These are phyloP conservation scores for Osmerus eperlanus DNA, from an alignment of 2,113 vertebrate genomes.

Conservation along the genomic window DNA sequence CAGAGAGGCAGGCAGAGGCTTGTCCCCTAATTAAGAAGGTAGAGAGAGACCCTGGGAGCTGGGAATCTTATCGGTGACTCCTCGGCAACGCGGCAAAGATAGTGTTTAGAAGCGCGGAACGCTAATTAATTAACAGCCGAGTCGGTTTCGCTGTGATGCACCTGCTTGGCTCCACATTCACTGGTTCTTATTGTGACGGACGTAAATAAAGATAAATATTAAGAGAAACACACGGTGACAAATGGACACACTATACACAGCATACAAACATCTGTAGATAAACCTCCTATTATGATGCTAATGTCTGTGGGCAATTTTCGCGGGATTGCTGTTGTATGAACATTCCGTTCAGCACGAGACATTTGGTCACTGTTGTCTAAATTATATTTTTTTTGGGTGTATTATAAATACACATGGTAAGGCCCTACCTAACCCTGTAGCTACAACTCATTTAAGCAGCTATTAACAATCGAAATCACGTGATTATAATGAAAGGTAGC, in stretches of 20 bases:
- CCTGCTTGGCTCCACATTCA: constrained; percentile 12
- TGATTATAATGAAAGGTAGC: too few species aligned
- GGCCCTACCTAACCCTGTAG: too few species aligned
- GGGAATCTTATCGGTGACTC: constrained; percentile 55
- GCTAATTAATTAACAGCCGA: constrained; percentile 53
- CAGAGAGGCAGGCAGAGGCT: constrained; percentile 33
- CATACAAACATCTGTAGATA: too few species aligned
- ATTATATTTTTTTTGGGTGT: too few species aligned
- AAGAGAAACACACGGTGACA: neutral
- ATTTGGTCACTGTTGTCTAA: too few species aligned
- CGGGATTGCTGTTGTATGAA: too few species aligned
- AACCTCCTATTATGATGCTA: too few species aligned
- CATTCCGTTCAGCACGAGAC: too few species aligned
- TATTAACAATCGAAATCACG: too few species aligned
- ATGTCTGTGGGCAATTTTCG: too few species aligned
- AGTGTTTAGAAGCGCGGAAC: constrained; percentile 47
- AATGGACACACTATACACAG: neutral
- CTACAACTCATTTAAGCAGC: too few species aligned
- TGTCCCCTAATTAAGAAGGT: constrained; percentile 55
- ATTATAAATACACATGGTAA: too few species aligned
- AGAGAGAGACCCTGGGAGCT: constrained; percentile 25
- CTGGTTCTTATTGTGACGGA: neutral
- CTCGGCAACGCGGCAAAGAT: constrained; percentile 39
- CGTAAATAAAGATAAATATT: neutral
- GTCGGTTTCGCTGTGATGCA: constrained; percentile 23